These are phyloP conservation scores for Pachliopta kotzebuea DNA, from an alignment of 2,888 invertebrate species.

Conservation along the genomic window DNA sequence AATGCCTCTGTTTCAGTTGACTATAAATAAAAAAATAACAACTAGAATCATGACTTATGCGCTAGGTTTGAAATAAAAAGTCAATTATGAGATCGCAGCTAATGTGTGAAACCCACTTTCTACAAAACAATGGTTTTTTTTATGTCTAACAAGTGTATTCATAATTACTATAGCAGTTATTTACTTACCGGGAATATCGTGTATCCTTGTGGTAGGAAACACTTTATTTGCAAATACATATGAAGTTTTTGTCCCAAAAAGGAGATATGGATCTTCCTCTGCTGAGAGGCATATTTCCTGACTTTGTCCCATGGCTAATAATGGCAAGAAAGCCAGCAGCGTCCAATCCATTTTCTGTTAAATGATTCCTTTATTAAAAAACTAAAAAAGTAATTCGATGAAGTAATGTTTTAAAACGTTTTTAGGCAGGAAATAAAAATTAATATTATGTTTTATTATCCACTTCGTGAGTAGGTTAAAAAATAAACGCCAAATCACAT, in stretches of 20 bases:
- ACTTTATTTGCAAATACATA: conserved; percentile 83
- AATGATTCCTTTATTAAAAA: conserved; percentile 9
- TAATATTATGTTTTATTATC: not conserved
- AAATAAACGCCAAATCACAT: not conserved
- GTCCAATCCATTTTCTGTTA: conserved; percentile 43
- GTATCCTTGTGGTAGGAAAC: conserved; percentile 79
- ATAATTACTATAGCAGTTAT: not conserved
- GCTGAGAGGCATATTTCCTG: conserved; percentile 82
- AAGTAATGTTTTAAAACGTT: no score
- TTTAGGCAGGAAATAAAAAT: no score
- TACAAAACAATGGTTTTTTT: not conserved
- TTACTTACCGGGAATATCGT: conserved; percentile 83
- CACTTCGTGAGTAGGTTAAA: not conserved
- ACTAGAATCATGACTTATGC: not conserved
- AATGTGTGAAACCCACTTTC: not conserved
- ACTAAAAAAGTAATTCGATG: not conserved
- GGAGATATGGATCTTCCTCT: conserved; percentile 83
- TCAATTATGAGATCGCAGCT: not conserved
- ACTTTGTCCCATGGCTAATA: conserved; percentile 46
- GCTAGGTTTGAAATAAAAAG: not conserved
- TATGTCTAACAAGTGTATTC: not conserved
- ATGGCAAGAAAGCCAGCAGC: conserved; percentile 40
- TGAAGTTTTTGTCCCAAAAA: conserved; percentile 87
- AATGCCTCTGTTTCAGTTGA: not conserved
- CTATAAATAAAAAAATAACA: not conserved